Evolutionary conservation across 2,113 vertebrate genomes (phyloP).

Genomic region (Coracopsis vasa): DNA sequence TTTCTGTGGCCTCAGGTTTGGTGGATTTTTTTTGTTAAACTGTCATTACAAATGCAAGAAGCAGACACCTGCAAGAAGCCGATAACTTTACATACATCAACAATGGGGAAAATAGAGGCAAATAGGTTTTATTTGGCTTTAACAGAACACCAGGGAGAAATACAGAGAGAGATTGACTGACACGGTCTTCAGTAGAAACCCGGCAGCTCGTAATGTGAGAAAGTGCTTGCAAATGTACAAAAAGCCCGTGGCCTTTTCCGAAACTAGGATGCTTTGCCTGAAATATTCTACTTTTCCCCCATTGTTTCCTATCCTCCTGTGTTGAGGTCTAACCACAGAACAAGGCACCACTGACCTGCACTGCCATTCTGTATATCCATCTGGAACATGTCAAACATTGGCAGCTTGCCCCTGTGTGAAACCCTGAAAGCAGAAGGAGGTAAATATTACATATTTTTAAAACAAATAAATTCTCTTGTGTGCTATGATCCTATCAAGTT

Average conservation of each 20-base stretch:
- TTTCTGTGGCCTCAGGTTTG: slow-evolving; percentile 32
- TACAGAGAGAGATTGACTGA: slow-evolving; percentile 14
- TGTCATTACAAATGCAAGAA: slow-evolving; percentile 48
- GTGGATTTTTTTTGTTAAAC: neutral
- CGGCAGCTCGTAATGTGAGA: slow-evolving; percentile 41
- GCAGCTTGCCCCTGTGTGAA: slow-evolving; percentile 17
- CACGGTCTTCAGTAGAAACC: slow-evolving; percentile 24
- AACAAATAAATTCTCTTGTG: neutral
- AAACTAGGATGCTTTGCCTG: slow-evolving; percentile 12
- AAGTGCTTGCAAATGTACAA: slow-evolving; percentile 54
- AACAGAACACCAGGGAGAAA: slow-evolving; percentile 35
- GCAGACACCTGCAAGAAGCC: slow-evolving; percentile 53
- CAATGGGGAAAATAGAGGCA: slow-evolving; percentile 36
- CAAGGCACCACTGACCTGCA: slow-evolving; percentile 17
- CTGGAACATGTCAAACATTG: slow-evolving; percentile 40
- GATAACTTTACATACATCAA: slow-evolving; percentile 43
- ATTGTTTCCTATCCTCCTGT: slow-evolving; percentile 42
- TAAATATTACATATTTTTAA: neutral
- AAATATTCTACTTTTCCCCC: neutral
- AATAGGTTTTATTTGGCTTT: slow-evolving; percentile 56
- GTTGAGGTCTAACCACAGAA: slow-evolving; percentile 52
- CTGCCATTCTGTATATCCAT: neutral
- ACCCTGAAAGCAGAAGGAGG: neutral
- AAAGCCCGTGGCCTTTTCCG: neutral
- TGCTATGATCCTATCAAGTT: neutral